Evolutionary conservation across 2,113 vertebrate genomes (phyloP).

Genomic region (Leptobrachium ailaonicum): DNA sequence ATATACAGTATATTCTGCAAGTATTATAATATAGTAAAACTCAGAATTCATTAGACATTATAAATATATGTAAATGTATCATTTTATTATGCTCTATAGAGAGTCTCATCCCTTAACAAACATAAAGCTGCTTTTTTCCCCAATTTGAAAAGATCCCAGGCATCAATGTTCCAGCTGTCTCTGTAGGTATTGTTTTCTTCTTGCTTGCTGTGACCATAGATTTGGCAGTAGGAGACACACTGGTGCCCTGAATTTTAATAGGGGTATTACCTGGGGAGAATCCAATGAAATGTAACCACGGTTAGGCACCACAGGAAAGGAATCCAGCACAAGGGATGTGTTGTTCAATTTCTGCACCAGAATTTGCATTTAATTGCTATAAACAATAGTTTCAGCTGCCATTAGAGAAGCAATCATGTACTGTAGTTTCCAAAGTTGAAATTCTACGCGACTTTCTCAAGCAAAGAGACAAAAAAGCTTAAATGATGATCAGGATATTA

Average conservation of each 20-base stretch:
- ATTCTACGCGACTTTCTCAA: no score
- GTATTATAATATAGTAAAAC: no score
- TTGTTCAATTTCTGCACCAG: not conserved
- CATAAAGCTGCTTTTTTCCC: no score
- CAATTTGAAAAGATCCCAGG: no score
- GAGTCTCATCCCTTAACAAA: no score
- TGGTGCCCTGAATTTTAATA: slow-evolving; percentile 30
- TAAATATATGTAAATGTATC: no score
- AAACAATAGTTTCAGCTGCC: not conserved
- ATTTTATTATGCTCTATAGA: no score
- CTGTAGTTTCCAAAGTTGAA: not conserved
- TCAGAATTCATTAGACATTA: no score
- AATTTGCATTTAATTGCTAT: not conserved
- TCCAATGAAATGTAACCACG: slow-evolving; percentile 13
- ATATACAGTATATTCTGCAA: no score
- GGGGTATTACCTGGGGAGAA: slow-evolving; percentile 24
- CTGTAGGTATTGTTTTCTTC: not conserved
- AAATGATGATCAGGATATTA: no score
- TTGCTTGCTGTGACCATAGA: not conserved
- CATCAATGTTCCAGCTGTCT: slow-evolving; percentile 3
- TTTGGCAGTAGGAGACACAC: slow-evolving; percentile 3
- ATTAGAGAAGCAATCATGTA: not conserved
- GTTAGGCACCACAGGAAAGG: not conserved
- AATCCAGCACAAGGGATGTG: not conserved
- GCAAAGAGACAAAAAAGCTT: no score